Evolutionary conservation across 2,888 invertebrate genomes (phyloP), one percentile per base, ranked within the genome.

Genomic region (Balanococcus diminutus): DNA sequence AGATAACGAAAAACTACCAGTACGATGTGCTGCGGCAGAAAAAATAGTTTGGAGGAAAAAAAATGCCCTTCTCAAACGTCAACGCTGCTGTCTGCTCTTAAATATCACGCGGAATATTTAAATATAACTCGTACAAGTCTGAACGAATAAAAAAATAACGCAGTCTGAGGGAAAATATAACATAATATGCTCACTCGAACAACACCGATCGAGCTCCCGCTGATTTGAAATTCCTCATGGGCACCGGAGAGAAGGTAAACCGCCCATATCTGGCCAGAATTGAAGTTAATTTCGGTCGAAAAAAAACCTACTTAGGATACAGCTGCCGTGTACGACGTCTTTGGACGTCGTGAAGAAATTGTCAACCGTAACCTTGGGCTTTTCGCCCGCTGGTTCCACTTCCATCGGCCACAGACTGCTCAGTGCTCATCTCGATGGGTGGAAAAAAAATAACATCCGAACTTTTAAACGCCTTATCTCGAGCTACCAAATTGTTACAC

Each of bases 1-100:
- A 79, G 75, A 79, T 79, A 79, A 79, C 36, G n/a, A n/a, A 28
- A 31, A 16, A 56, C 8, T 56, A 56, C 56, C 22, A 56, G 22
- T 22, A 46, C 46, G 46, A 42, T 51, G 6, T 5, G 11, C 22
- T 8, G 56, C 11, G 56, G 56, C n/a, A 56, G 56, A 56, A 56
- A n/a, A 56, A 56, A 56, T 56, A 22, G 56, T 19, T 22, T 56
- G 2, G 1, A 22, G 36, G 28, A 28, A 67, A 67, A 67, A 67
- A 67, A 67, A 67, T 67, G 67, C 28, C 67, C 67, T 28, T 28
- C 67, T 79, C 75, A 36, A n/a, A 36, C 75, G 75, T 79, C 75
- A 79, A 79, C 75, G 75, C 75, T 36, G 75, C 19, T 36, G 75
- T 36, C 75, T n/a, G n/a, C n/a, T 79, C 28, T n/a, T 79, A 79